These are phyloP conservation scores for Chaitophorus viminalis DNA, from an alignment of 2,888 invertebrate genomes.

Conservation along the genomic window DNA sequence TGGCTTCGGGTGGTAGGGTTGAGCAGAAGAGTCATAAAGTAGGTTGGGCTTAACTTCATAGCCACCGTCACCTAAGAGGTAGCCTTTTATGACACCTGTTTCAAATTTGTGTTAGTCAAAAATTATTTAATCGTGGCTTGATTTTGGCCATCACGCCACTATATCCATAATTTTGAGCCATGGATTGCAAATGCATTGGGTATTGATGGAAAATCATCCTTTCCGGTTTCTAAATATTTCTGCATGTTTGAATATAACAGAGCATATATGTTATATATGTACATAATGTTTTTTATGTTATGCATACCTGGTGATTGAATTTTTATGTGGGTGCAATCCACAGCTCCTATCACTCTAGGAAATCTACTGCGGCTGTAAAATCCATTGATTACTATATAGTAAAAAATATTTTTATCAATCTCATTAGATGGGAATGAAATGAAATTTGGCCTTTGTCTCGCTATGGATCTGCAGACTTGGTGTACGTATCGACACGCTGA, in stretches of 20 bases:
- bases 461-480: conserved; percentile 8
- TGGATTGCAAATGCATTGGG: not conserved
- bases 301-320: not conserved
- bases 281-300: not conserved
- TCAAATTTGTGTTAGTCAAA: conserved; percentile 21
- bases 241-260: not conserved
- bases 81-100: not conserved
- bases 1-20: not conserved
- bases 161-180: not conserved
- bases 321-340: conserved; percentile 11
- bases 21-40: conserved; percentile 19
- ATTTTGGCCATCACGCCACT: not conserved
- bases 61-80: not conserved
- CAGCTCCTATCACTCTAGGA: not conserved
- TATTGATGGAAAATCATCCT: conserved; percentile 6
- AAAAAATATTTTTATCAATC: not conserved
- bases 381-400: not conserved
- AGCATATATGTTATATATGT: not conserved
- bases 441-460: not conserved
- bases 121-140: not conserved
- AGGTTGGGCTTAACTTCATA: conserved; percentile 14
- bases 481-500: not conserved
- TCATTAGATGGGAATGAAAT: conserved; percentile 8
- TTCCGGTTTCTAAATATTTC: not conserved
- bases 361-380: conserved; percentile 12